Percentiles rank a stretch among this genome's conserved stretches.
These are phyloP conservation scores for Gymnocheta viridis DNA, from an alignment of 2,888 invertebrate species.

Conservation along the genomic window DNA sequence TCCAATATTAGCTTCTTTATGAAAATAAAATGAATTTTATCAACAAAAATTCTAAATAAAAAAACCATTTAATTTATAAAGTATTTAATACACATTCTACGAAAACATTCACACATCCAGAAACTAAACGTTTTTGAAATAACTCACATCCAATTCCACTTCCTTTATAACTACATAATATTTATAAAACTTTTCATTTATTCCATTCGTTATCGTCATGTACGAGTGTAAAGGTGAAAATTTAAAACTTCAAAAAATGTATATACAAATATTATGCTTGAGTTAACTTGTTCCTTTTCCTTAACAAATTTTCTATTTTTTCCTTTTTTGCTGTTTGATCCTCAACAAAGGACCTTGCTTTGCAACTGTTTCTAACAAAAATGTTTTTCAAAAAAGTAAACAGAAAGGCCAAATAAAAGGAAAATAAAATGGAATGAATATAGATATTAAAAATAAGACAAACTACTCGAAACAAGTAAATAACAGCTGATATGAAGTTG, in stretches of 20 bases:
- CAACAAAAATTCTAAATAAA: neutral
- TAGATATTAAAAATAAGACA: conserved; percentile 37
- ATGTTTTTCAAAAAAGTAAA: conserved; percentile 23
- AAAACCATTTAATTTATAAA: neutral
- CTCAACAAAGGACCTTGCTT: conserved; percentile 21
- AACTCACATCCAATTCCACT: neutral
- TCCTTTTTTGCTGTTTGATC: conserved; percentile 13
- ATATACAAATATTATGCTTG: conserved; percentile 25
- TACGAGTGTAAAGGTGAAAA: neutral
- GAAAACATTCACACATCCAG: neutral
- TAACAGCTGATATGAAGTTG: conserved; percentile 66
- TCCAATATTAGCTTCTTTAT: too few relatives aligned
- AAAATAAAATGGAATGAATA: neutral
- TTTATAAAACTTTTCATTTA: conserved; percentile 8
- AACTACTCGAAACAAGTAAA: conserved; percentile 54
- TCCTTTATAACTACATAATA: neutral
- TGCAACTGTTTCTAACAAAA: conserved; percentile 26
- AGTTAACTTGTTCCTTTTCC: conserved; percentile 34
- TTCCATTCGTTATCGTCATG: conserved; percentile 4
- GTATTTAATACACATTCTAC: neutral
- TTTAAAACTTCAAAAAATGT: conserved; percentile 31
- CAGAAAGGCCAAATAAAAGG: conserved; percentile 11
- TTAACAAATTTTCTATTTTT: neutral
- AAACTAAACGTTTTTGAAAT: neutral
- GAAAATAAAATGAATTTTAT: too few relatives aligned